Conservation (phyloP, 1,140 invertebrate species). For the Drosophila sulfurigaster region DNA sequence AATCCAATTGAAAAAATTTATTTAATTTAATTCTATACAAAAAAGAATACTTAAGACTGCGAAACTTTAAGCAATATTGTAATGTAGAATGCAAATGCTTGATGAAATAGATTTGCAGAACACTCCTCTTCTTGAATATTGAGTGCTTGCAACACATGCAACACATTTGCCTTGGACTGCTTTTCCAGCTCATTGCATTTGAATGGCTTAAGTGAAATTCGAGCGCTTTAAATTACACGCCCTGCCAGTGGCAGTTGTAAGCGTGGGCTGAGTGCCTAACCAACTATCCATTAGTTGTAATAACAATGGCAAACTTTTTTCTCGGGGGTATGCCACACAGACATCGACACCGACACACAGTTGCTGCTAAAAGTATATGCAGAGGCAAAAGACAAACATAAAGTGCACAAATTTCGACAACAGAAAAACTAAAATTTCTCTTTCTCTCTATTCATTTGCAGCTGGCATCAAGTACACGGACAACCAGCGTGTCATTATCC, state of each 20-base stretch:
- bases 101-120: conserved; percentile 14
- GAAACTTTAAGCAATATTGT: background rate
- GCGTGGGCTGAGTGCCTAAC: conserved; percentile 6
- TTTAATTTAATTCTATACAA: too few species aligned
- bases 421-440: conserved; percentile 10
- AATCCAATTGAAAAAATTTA: too few species aligned
- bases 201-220: conserved; percentile 75
- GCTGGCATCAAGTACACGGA: conserved; percentile 89
- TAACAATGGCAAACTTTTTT: conserved; percentile 68
- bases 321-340: conserved; percentile 17
- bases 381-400: conserved; percentile 40
- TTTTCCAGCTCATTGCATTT: conserved; percentile 82
- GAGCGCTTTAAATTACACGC: conserved; percentile 69
- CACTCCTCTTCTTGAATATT: too few species aligned
- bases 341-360: conserved; percentile 7
- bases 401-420: background rate
- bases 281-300: conserved; percentile 69
- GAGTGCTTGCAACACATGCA: conserved; percentile 21
- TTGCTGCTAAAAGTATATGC: conserved; percentile 30
- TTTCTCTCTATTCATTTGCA: conserved; percentile 42
- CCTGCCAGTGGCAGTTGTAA: conserved; percentile 1
- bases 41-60: too few species aligned
- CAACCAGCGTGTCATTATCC: conserved; percentile 97
- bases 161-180: conserved; percentile 46
- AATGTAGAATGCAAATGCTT: background rate